phyloP scores from a whole-genome alignment of 2,888 invertebrate species.

The Dione vanillae region DNA sequence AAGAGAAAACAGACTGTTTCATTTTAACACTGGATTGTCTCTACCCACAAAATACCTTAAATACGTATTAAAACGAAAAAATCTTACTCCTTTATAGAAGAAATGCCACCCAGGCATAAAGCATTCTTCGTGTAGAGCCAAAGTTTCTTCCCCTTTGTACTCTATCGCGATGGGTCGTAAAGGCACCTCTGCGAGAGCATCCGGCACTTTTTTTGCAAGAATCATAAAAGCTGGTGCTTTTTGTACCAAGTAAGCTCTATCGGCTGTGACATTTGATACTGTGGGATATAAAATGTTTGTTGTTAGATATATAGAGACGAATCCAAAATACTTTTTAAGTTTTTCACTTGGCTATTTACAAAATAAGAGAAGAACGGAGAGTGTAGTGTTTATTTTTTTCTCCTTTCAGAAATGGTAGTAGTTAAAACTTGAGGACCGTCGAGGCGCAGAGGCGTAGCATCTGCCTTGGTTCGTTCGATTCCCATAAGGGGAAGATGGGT shows the following conservation, averaged over 20 bases:
- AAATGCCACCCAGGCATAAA: conserved; percentile 73
- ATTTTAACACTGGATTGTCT: too few species aligned
- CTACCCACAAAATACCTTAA: neutral
- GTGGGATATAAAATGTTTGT: conserved; percentile 12
- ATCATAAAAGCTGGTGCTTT: conserved; percentile 64
- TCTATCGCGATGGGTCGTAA: conserved; percentile 60
- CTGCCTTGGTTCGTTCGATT: too few species aligned
- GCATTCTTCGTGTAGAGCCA: conserved; percentile 69
- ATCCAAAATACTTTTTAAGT: too few species aligned
- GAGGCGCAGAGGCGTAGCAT: too few species aligned
- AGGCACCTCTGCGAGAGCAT: conserved; percentile 64
- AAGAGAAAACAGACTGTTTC: too few species aligned
- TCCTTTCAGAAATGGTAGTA: too few species aligned
- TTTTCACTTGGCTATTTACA: neutral
- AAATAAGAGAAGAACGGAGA: neutral
- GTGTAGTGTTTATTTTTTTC: too few species aligned
- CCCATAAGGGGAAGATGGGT: too few species aligned
- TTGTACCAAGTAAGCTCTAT: conserved; percentile 62
- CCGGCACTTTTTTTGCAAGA: conserved; percentile 64
- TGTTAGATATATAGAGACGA: neutral
- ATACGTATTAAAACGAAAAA: neutral
- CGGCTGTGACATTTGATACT: conserved; percentile 54
- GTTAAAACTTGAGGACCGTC: too few species aligned
- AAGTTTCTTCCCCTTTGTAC: conserved; percentile 55
- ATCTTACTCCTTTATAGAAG: conserved; percentile 65